A percentile compares a stretch with the other conserved stretches of the same genome.
Conservation (phyloP, 2,888 invertebrate genomes). For the Lepas anatifera region DNA sequence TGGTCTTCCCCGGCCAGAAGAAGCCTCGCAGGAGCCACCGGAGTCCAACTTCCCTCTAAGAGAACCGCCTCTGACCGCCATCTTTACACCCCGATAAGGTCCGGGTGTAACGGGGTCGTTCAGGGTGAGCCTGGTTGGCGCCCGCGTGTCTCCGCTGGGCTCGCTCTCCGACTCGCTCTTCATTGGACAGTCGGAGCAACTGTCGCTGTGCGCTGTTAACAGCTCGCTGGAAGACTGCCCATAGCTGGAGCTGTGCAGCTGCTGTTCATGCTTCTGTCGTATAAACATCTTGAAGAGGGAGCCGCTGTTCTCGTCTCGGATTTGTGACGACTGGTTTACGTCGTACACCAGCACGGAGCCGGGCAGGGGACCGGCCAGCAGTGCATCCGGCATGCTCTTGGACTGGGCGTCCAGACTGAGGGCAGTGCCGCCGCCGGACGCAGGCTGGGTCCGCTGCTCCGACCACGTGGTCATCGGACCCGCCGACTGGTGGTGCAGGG, state of each 20-base stretch:
- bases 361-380: conserved; percentile 32
- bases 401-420: conserved; percentile 30
- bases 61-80: conserved; percentile 17
- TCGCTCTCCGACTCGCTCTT: conserved; percentile 28
- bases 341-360: conserved; percentile 14
- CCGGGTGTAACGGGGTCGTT: background rate
- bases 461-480: conserved; percentile 52
- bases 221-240: conserved; percentile 7
- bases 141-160: conserved; percentile 23
- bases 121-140: conserved; percentile 6
- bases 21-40: conserved; percentile 15
- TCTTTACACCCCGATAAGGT: conserved; percentile 10
- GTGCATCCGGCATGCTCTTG: conserved; percentile 28
- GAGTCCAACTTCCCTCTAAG: conserved; percentile 14
- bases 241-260: background rate
- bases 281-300: conserved; percentile 77
- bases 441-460: conserved; percentile 28
- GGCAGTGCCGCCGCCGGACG: conserved; percentile 20
- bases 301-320: conserved; percentile 40
- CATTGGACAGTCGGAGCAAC: conserved; percentile 27
- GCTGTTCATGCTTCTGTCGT: conserved; percentile 51
- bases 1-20: background rate
- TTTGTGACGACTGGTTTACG: conserved; percentile 1
- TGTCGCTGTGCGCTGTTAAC: conserved; percentile 18
- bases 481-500: conserved; percentile 42